Evolutionary conservation across 2,888 invertebrate species (phyloP), one percentile per base, ranked within the genome.

Genomic region (Acronicta leporina): DNA sequence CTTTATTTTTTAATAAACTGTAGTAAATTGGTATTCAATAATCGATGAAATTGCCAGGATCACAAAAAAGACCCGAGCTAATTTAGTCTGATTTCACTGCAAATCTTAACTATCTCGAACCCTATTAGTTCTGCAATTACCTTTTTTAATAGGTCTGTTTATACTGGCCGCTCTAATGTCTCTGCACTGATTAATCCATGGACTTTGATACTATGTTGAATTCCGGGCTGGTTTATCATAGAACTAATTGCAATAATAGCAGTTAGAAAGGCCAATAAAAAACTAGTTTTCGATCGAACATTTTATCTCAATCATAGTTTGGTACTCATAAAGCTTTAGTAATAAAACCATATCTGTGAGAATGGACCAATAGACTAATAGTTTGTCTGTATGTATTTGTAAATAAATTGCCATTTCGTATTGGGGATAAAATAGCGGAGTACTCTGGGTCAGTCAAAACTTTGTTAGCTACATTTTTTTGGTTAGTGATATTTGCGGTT

Each of bases 241-340:
- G 68, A 74, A 77, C 76, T 79, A 79, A 78, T 77, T 78, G 80
- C 76, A 75, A 79, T 83, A 82, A 83, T 81, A 78, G 69, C 58
- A 65, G 71, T 75, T 76, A 79, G 81, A 82, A 80, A 73, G 74
- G 72, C 75, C 70, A 77, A 81, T 76, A 83, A 77, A 75, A 82
- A 81, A 80, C 80, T 73, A 75, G 79, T 83, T 80, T 77, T 59
- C 47, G 59, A 77, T 82, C 75, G 71, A 68, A 69, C 71, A 56
- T 71, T 75, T 74, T 68, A 77, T 71, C 72, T 77, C 71, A 72
- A 73, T 68, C 54, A 73, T 65, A 48, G 35, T 44, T 50, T 20
- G 47, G 47, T 51, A 42, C n/a, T n/a, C 63, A 63, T 68, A 57
- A 51, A 57, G 56, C 41, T 67, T 59, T 48, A 44, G 57, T 71